These are phyloP conservation scores for Tyria jacobaeae DNA, from an alignment of 2,888 invertebrate species.

Conservation along the genomic window DNA sequence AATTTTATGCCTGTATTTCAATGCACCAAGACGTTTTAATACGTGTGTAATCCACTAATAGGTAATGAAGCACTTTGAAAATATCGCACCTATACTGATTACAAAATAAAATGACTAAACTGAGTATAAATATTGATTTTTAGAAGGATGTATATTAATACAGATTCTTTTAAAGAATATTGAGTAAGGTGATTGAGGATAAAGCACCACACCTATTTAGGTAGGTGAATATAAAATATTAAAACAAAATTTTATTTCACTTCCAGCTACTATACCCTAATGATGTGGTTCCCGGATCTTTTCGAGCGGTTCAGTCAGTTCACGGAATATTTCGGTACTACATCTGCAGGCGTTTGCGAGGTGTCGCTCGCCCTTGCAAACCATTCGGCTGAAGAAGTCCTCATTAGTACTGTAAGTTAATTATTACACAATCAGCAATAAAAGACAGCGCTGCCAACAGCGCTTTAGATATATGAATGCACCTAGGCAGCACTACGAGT, in stretches of 20 bases:
- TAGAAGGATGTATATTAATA: neutral
- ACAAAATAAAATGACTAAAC: no score
- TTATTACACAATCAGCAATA: no score
- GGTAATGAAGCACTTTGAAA: no score
- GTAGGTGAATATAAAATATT: neutral
- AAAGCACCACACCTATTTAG: neutral
- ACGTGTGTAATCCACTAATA: no score
- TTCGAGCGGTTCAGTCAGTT: slow-evolving; percentile 88
- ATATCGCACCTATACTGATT: no score
- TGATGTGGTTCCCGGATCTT: slow-evolving; percentile 91
- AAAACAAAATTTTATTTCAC: neutral
- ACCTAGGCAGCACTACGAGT: no score
- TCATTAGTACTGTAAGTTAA: neutral
- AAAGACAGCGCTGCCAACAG: no score
- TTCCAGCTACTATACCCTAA: slow-evolving; percentile 86
- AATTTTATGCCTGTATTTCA: no score
- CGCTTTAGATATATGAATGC: no score
- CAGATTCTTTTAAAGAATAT: neutral
- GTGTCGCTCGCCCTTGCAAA: slow-evolving; percentile 81
- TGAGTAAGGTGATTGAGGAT: no score
- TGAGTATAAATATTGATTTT: no score
- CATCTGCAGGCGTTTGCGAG: slow-evolving; percentile 84
- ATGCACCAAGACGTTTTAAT: no score
- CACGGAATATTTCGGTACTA: slow-evolving; percentile 46
- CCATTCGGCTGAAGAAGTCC: slow-evolving; percentile 41